phyloP scores from a whole-genome alignment of 2,797 vertebrate genomes.

The Peromyscus nudipes region DNA sequence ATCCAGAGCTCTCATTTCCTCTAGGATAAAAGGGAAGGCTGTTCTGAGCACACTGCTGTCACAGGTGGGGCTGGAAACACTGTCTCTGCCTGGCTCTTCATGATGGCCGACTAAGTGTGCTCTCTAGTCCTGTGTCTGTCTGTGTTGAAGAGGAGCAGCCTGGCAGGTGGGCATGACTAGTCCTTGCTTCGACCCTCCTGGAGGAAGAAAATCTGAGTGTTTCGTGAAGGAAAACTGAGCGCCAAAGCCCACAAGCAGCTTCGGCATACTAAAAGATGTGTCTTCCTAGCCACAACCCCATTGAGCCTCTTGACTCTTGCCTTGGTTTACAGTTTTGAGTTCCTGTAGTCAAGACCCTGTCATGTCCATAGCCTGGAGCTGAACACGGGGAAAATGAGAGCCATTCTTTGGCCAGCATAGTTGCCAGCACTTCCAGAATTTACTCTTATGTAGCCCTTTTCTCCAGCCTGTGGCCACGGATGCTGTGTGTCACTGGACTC shows the following conservation, averaged over 20 bases:
- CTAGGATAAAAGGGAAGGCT: background rate
- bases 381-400: background rate
- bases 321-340: background rate
- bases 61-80: background rate
- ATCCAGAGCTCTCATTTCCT: background rate
- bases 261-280: background rate
- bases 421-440: background rate
- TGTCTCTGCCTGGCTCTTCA: background rate
- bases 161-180: fast-evolving
- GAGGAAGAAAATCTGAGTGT: background rate
- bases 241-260: background rate
- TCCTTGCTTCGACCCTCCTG: background rate
- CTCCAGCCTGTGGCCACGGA: background rate
- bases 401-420: background rate
- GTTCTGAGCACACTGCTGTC: background rate
- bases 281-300: background rate
- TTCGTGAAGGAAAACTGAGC: background rate
- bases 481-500: background rate
- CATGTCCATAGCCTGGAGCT: background rate
- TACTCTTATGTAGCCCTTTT: background rate
- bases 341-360: background rate
- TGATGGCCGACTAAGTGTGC: fast-evolving
- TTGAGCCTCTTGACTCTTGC: background rate
- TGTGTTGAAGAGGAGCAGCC: background rate
- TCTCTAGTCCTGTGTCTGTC: background rate